Base-by-base conservation (phyloP, 2,113 vertebrate genomes). In the Acrocephalus kingi region DNA sequence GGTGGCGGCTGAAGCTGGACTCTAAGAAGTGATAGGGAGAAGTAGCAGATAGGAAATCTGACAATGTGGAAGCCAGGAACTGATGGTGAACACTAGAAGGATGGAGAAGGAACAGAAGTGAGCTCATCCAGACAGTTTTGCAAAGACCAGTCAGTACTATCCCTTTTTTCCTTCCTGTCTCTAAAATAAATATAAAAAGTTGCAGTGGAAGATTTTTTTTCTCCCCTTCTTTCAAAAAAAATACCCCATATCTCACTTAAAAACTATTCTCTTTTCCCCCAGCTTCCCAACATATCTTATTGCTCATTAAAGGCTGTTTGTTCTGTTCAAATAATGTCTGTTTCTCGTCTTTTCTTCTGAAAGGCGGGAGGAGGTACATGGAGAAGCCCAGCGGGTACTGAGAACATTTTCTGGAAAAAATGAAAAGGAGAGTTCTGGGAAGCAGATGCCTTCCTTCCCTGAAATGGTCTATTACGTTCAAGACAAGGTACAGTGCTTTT, bases 401-500 rank as follows among this genome's bases (percentile, higher is more conserved):
- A 98, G 99, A 91, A 96, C 97, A 64, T 97, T 98, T 96, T 97
- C 98, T 66, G 97, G 96, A 80, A 98, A 98, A 97, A 98, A 92
- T 66, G 98, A 97, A 9, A 99, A 99, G 87, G 99, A 99, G 91
- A 98, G 98, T 93, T 97, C 98, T 81, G 95, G 97, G 71, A 99
- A 98, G 93, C 98, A 98, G 64, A 99, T 99, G 98, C 99, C 99
- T 37, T 98, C 99, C 33, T 99, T 99, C 96, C 98, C 99, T 88
- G 99, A 99, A 96, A 99, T 99, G 99, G 99, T 99, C 46, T 97
- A 98, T 94, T 99, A 99, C 88, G 98, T 99, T 80, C 99, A 99
- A 93, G 99, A 99, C 89, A 99, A 99, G 98, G 99, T 99, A 94
- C 33, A 68, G 17, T 55, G 54, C 55, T 69, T 89, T 49, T 89